Percentiles rank a stretch among this genome's conserved stretches.
Evolutionary conservation across 2,888 invertebrate genomes (phyloP).

Genomic region (Coremacera marginata): DNA sequence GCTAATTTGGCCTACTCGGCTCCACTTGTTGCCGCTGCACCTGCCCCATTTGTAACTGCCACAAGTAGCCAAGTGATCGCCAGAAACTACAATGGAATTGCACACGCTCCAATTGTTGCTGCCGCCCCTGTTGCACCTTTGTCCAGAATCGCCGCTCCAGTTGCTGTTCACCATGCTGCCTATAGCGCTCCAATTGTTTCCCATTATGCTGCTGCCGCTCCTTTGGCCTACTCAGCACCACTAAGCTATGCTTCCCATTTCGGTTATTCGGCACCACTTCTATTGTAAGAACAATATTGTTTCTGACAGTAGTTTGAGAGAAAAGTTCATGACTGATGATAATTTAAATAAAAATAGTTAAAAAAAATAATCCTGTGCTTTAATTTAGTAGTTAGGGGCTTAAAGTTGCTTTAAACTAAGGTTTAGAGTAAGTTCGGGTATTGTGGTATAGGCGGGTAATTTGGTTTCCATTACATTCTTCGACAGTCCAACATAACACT

Average conservation of each 20-base stretch:
- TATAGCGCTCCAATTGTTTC: slow-evolving; percentile 45
- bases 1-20: slow-evolving; percentile 41
- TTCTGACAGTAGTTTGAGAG: too few species aligned
- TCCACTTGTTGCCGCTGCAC: slow-evolving; percentile 51
- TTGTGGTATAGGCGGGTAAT: too few species aligned
- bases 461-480: too few species aligned
- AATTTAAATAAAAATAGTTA: background rate
- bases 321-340: background rate
- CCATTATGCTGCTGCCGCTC: slow-evolving; percentile 48
- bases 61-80: slow-evolving; percentile 59
- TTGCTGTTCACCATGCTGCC: slow-evolving; percentile 34
- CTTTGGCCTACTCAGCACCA: slow-evolving; percentile 42
- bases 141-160: background rate
- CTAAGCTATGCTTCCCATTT: slow-evolving; percentile 31
- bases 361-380: background rate
- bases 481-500: too few species aligned
- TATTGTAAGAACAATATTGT: background rate
- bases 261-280: slow-evolving; percentile 9
- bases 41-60: slow-evolving; percentile 56
- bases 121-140: slow-evolving; percentile 43
- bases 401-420: too few species aligned
- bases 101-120: slow-evolving; percentile 53
- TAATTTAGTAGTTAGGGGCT: background rate
- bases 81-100: slow-evolving; percentile 58
- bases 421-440: too few species aligned